phyloP scores from a whole-genome alignment of 53 echinoderm and acorn worm genomes.

The Actinopyga echinites region DNA sequence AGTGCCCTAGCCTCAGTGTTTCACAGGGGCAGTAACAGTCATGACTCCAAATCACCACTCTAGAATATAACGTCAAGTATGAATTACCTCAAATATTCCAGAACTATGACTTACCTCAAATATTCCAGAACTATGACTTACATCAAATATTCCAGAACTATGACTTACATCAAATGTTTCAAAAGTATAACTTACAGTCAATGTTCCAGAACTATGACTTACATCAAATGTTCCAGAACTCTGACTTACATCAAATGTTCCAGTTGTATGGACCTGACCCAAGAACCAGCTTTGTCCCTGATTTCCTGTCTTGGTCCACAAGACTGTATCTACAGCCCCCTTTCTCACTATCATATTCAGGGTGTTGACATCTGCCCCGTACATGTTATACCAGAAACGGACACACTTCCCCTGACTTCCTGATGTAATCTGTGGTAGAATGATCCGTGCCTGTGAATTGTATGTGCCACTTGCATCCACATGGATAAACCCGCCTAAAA shows the following conservation, averaged over 20 bases:
- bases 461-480: neutral
- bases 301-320: conserved; percentile 27
- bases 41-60: too few species aligned
- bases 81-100: neutral
- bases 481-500: conserved; percentile 1
- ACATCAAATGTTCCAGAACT: too few species aligned
- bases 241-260: too few species aligned
- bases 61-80: too few species aligned
- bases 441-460: neutral
- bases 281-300: conserved; percentile 10
- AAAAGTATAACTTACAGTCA: too few species aligned
- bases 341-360: conserved; percentile 1
- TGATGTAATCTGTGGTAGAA: neutral
- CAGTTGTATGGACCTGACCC: conserved; percentile 4
- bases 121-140: too few species aligned
- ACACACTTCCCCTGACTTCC: conserved; percentile 2
- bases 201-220: too few species aligned
- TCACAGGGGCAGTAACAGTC: too few species aligned
- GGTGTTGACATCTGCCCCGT: conserved; percentile 14
- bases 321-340: neutral
- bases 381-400: conserved; percentile 41
- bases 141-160: too few species aligned
- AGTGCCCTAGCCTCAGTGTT: too few species aligned
- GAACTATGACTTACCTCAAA: too few species aligned
- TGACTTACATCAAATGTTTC: too few species aligned